phyloP scores from a whole-genome alignment of 2,888 invertebrate genomes.

The Rhodophaea formosa region DNA sequence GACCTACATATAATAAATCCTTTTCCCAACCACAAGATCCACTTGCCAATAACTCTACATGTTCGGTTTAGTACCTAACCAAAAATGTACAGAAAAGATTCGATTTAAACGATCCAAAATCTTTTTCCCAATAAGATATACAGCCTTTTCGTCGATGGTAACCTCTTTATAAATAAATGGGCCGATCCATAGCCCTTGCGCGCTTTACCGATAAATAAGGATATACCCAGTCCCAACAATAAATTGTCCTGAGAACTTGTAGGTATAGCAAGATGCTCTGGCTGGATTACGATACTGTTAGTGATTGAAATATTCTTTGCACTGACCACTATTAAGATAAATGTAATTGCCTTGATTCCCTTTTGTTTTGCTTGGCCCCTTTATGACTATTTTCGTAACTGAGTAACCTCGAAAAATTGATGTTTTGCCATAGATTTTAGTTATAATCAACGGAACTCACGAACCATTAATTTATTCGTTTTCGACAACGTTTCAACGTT shows the following conservation, averaged over 20 bases:
- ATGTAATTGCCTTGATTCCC: too few species aligned
- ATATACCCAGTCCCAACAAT: conserved; percentile 28
- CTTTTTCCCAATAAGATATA: conserved; percentile 27
- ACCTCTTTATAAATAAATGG: conserved; percentile 33
- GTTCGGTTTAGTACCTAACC: background rate
- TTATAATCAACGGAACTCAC: too few species aligned
- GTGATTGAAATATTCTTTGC: background rate
- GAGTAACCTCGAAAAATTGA: too few species aligned
- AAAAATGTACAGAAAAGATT: background rate
- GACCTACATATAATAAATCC: too few species aligned
- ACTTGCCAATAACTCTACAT: conserved; percentile 1
- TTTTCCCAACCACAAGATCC: background rate
- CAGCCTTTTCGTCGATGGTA: conserved; percentile 27
- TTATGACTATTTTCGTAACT: too few species aligned
- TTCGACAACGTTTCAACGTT: too few species aligned
- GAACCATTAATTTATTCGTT: too few species aligned
- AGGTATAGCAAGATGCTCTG: conserved; percentile 22
- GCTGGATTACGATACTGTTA: conserved; percentile 23
- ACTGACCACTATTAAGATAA: background rate
- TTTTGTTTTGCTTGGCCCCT: too few species aligned
- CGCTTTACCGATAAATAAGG: conserved; percentile 32
- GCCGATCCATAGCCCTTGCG: conserved; percentile 29
- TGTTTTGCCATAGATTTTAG: too few species aligned
- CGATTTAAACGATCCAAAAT: conserved; percentile 27
- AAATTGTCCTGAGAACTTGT: conserved; percentile 28